Conservation (phyloP, 2,888 invertebrate genomes). For the Eristalis pertinax region DNA sequence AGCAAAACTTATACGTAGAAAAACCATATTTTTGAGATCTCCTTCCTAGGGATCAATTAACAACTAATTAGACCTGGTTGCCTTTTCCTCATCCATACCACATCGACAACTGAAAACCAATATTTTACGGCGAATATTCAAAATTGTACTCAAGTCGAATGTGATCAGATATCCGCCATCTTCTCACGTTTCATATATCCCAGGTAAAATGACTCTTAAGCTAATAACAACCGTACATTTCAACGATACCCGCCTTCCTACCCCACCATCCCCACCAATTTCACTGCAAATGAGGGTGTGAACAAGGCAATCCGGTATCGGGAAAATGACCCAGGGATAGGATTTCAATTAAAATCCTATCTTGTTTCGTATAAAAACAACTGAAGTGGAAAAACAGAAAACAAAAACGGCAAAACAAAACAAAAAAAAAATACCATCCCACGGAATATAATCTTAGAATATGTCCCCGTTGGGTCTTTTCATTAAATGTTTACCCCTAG, state of each 20-base stretch:
- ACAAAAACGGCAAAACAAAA: not conserved
- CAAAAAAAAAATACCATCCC: not conserved
- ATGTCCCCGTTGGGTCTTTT: conserved; percentile 64
- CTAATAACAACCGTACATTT: not conserved
- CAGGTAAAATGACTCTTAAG: not conserved
- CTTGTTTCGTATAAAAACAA: not conserved
- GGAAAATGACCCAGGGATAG: conserved; percentile 55
- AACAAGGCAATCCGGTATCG: conserved; percentile 41
- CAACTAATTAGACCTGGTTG: not conserved
- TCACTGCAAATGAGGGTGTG: conserved; percentile 35
- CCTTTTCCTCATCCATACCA: not conserved
- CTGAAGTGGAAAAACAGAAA: not conserved
- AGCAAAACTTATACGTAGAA: not conserved
- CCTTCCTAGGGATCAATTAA: not conserved
- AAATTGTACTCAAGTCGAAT: not conserved
- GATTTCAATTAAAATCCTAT: conserved; percentile 66
- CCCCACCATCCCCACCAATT: not conserved
- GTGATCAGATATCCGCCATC: not conserved
- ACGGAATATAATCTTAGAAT: conserved; percentile 49
- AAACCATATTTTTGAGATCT: not conserved
- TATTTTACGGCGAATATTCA: not conserved
- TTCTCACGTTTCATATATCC: not conserved
- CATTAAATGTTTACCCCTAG: conserved; percentile 63
- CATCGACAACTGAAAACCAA: not conserved
- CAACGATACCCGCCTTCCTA: not conserved